Evolutionary conservation across 2,888 invertebrate species (phyloP).

Genomic region (Trissolcus japonicus): DNA sequence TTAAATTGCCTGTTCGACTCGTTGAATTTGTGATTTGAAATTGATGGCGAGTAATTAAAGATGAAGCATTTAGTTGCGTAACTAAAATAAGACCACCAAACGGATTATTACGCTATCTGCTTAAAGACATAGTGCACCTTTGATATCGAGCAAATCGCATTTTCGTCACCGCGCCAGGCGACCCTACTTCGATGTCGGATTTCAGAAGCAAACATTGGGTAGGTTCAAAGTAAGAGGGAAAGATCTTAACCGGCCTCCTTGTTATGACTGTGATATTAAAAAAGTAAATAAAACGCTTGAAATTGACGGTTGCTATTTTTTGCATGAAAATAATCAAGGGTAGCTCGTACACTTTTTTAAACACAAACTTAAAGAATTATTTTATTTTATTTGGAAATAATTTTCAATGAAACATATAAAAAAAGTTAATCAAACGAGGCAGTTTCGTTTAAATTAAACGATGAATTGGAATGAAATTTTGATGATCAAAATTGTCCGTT

Average conservation of each 20-base stretch:
- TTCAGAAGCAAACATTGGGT: slow-evolving; percentile 59
- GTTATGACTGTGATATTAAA: slow-evolving; percentile 48
- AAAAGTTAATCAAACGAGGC: too few species aligned
- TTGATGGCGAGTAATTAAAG: slow-evolving; percentile 21
- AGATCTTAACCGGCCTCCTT: slow-evolving; percentile 38
- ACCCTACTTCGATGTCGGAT: slow-evolving; percentile 61
- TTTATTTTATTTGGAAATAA: too few species aligned
- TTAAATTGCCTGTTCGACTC: neutral
- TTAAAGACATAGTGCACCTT: slow-evolving; percentile 59
- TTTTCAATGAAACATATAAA: too few species aligned
- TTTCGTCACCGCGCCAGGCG: slow-evolving; percentile 59
- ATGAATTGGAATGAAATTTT: too few species aligned
- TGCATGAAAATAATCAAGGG: too few species aligned
- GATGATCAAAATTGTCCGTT: slow-evolving; percentile 2
- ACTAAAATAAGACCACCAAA: slow-evolving; percentile 37
- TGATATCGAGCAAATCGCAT: slow-evolving; percentile 65
- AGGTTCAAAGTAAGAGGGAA: slow-evolving; percentile 48
- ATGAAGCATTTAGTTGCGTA: slow-evolving; percentile 18
- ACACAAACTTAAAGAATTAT: too few species aligned
- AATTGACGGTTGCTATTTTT: slow-evolving; percentile 8
- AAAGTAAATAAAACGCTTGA: slow-evolving; percentile 34
- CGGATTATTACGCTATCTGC: slow-evolving; percentile 58
- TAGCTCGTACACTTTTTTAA: too few species aligned
- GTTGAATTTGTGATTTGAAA: neutral
- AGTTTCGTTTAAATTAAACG: too few species aligned